Percentiles rank a stretch among this genome's conserved stretches.
Evolutionary conservation across 2,888 invertebrate species (phyloP).

Genomic region (Drosophila subquinaria): DNA sequence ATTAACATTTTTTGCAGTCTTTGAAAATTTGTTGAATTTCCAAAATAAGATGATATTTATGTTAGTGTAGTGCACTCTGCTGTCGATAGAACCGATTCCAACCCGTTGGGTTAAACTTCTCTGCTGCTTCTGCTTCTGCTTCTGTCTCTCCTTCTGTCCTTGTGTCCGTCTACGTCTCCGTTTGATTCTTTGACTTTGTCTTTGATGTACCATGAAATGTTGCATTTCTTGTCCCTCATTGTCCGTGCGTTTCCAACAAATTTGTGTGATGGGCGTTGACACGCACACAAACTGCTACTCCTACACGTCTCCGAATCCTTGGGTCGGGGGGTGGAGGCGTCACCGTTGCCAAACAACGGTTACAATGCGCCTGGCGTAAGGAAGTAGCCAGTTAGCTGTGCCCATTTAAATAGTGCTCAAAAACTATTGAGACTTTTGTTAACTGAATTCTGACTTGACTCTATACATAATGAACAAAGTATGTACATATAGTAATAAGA

Average conservation of each 20-base stretch:
- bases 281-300: slow-evolving; percentile 50
- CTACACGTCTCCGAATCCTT: slow-evolving; percentile 13
- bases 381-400: slow-evolving; percentile 82
- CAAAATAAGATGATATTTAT: no score
- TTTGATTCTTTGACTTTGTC: slow-evolving; percentile 33
- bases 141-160: neutral
- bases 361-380: slow-evolving; percentile 77
- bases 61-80: slow-evolving; percentile 23
- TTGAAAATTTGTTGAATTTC: no score
- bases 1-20: no score
- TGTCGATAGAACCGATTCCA: slow-evolving; percentile 16
- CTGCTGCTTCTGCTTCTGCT: neutral
- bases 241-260: slow-evolving; percentile 47
- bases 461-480: neutral
- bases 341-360: slow-evolving; percentile 51
- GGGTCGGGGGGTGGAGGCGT: slow-evolving; percentile 35
- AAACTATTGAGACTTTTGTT: slow-evolving; percentile 30
- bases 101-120: slow-evolving; percentile 19
- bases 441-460: slow-evolving; percentile 16
- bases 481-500: neutral
- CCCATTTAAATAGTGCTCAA: slow-evolving; percentile 74
- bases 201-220: slow-evolving; percentile 71
- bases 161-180: neutral
- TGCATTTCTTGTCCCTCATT: slow-evolving; percentile 47
- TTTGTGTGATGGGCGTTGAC: slow-evolving; percentile 58